Percentiles rank a stretch among this genome's conserved stretches.
phyloP scores from a whole-genome alignment of 2,113 vertebrate species.

The Gadus macrocephalus region DNA sequence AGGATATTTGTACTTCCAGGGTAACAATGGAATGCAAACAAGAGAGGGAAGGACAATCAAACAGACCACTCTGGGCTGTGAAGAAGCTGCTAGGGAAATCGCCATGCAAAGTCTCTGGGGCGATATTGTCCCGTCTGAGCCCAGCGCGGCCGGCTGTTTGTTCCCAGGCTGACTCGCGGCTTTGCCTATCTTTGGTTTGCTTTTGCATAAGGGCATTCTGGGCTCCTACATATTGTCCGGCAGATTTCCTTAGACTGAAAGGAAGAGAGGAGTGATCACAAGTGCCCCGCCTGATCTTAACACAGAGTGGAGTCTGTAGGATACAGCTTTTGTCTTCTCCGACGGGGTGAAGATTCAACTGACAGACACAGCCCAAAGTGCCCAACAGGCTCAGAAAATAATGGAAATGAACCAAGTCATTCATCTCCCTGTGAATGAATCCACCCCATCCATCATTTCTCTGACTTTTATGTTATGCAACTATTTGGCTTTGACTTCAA shows the following conservation, averaged over 20 bases:
- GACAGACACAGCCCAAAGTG: constrained; percentile 19
- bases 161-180: constrained; percentile 61
- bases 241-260: constrained; percentile 67
- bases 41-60: constrained; percentile 54
- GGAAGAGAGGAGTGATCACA: constrained; percentile 48
- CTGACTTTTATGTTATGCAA: too few species aligned
- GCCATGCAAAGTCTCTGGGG: constrained; percentile 67
- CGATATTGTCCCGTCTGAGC: constrained; percentile 59
- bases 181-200: constrained; percentile 58
- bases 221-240: constrained; percentile 61
- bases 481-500: not conserved
- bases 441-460: too few species aligned
- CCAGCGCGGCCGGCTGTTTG: constrained; percentile 51
- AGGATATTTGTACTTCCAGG: constrained; percentile 67
- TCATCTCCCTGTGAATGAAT: not conserved
- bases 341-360: constrained; percentile 34
- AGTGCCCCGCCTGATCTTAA: constrained; percentile 49
- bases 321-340: constrained; percentile 33
- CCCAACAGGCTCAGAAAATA: not conserved
- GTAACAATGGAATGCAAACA: constrained; percentile 70
- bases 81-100: constrained; percentile 72
- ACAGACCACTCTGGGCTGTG: constrained; percentile 51
- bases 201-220: constrained; percentile 59
- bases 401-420: constrained; percentile 2
- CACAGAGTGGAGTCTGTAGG: constrained; percentile 34